A percentile compares a stretch with the other conserved stretches of the same genome.
Evolutionary conservation across 2,113 vertebrate genomes (phyloP).

Genomic region (Stomatorhinus ivindoensis): DNA sequence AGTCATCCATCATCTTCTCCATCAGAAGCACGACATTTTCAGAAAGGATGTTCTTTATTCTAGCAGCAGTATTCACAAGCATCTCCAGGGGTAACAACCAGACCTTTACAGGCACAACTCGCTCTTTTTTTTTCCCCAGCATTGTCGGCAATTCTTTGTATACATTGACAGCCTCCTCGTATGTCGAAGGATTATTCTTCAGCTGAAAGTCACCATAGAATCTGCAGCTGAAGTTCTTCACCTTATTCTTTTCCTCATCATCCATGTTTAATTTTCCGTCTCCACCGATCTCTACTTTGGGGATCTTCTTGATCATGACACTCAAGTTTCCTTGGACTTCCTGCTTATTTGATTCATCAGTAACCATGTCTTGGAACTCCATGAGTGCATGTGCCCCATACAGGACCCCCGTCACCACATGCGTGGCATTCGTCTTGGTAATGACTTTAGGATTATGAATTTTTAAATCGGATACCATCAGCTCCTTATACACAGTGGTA

Average conservation of each 20-base stretch:
- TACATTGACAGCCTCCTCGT: conserved; percentile 29
- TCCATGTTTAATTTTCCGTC: conserved; percentile 23
- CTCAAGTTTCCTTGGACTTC: conserved; percentile 14
- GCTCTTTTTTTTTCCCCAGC: conserved; percentile 17
- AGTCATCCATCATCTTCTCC: no score
- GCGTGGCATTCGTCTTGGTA: neutral
- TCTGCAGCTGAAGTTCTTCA: conserved; percentile 29
- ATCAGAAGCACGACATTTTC: no score
- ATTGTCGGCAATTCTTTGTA: conserved; percentile 29
- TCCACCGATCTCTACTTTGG: conserved; percentile 20
- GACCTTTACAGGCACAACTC: no score
- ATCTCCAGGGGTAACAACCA: no score
- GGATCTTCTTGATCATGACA: conserved; percentile 28
- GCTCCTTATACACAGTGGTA: neutral
- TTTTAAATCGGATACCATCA: neutral
- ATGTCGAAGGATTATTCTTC: conserved; percentile 25
- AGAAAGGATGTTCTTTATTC: no score
- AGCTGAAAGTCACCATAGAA: conserved; percentile 37
- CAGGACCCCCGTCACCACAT: neutral
- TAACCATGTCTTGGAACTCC: neutral
- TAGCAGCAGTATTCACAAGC: no score
- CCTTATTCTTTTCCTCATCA: conserved; percentile 18
- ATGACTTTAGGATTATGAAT: no score
- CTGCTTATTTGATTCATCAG: neutral
- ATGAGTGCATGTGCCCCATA: neutral